These are phyloP conservation scores for Notolabrus celidotus DNA, from an alignment of 2,797 vertebrate species.

Conservation along the genomic window DNA sequence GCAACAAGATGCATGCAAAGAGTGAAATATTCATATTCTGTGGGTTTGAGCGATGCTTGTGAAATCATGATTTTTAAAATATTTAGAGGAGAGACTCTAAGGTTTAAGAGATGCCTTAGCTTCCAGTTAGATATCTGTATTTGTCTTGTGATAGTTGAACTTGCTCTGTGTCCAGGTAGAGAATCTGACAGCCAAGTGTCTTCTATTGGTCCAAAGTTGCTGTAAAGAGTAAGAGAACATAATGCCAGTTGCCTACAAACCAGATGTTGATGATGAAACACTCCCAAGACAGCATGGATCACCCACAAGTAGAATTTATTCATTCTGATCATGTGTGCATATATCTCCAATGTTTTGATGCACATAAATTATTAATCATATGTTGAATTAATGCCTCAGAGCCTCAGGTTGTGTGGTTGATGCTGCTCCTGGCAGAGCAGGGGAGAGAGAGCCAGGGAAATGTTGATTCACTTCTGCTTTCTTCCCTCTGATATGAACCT, in stretches of 20 bases:
- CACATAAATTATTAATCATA: conserved; percentile 79
- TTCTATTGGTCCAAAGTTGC: conserved; percentile 45
- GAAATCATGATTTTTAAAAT: conserved; percentile 5
- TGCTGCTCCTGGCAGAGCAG: conserved; percentile 28
- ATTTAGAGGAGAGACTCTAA: background rate
- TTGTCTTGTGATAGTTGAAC: background rate
- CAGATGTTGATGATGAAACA: conserved; percentile 20
- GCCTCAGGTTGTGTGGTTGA: conserved; percentile 52
- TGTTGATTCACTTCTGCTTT: conserved; percentile 56
- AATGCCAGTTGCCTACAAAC: conserved; percentile 24
- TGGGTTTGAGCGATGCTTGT: background rate
- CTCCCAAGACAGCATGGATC: conserved; percentile 30
- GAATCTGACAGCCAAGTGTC: conserved; percentile 4
- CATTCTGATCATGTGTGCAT: conserved; percentile 72
- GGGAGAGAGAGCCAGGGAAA: conserved; percentile 24
- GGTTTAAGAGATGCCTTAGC: background rate
- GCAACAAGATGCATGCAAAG: background rate
- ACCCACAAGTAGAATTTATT: conserved; percentile 54
- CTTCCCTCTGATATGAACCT: conserved; percentile 48
- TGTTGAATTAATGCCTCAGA: conserved; percentile 65
- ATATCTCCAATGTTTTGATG: conserved; percentile 73
- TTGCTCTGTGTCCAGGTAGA: background rate
- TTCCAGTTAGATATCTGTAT: background rate
- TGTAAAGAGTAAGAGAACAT: conserved; percentile 11
- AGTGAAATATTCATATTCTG: conserved; percentile 32